Conservation (phyloP, 1,140 invertebrate genomes). For the Pygmarrhopalites habei region DNA sequence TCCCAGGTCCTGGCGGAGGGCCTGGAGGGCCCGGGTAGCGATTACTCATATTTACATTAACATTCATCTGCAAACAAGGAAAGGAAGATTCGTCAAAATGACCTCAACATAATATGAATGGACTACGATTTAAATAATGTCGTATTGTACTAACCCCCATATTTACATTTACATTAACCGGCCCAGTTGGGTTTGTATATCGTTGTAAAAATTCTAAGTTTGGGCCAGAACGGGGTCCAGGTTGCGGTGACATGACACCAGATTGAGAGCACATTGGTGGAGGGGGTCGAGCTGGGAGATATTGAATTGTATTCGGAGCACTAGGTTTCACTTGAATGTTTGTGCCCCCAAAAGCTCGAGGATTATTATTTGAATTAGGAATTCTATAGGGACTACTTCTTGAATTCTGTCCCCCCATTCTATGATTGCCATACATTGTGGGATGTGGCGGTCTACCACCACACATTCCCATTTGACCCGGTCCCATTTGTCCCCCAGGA, state of each 20-base stretch:
- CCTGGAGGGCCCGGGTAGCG: slow-evolving; percentile 43
- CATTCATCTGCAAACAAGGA: slow-evolving; percentile 40
- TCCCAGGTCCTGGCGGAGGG: slow-evolving; percentile 3
- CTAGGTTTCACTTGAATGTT: slow-evolving; percentile 91
- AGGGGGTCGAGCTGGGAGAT: slow-evolving; percentile 76
- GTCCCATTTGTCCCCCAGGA: not conserved
- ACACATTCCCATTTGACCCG: no score
- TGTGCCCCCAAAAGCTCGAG: slow-evolving; percentile 49
- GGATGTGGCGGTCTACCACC: not conserved
- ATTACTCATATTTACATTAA: slow-evolving; percentile 44
- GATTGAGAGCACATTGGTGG: slow-evolving; percentile 35
- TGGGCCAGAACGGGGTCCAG: slow-evolving; percentile 59
- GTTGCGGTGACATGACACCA: slow-evolving; percentile 33
- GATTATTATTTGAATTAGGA: slow-evolving; percentile 27
- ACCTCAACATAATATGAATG: not conserved
- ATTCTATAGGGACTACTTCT: slow-evolving; percentile 32
- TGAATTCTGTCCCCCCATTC: slow-evolving; percentile 14
- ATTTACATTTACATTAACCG: slow-evolving; percentile 38
- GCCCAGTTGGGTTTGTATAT: slow-evolving; percentile 61
- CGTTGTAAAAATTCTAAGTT: slow-evolving; percentile 86
- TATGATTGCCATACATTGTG: slow-evolving; percentile 22
- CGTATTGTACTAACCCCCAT: slow-evolving; percentile 41
- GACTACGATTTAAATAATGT: not conserved
- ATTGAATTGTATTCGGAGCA: slow-evolving; percentile 95
- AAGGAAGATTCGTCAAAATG: not conserved